Evolutionary conservation across 2,113 vertebrate genomes (phyloP).

Genomic region (Ariopsis seemanni): DNA sequence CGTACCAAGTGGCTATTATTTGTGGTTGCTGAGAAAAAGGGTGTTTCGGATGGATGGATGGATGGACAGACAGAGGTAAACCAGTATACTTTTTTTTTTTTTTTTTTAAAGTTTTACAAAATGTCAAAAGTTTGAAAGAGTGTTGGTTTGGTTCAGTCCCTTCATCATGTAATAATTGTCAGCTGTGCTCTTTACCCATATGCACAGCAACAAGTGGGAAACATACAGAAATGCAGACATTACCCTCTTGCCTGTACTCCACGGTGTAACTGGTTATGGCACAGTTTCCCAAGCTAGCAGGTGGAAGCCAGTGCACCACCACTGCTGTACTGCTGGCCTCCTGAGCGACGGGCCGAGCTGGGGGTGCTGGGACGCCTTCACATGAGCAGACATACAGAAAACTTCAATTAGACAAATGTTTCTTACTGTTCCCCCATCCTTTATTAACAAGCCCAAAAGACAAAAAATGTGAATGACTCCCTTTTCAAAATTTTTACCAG

Average conservation of each 20-base stretch:
- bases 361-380: conserved; percentile 89
- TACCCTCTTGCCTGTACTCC: conserved; percentile 96
- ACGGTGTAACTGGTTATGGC: conserved; percentile 92
- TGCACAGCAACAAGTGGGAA: neutral
- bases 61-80: too few relatives aligned
- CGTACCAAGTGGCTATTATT: too few relatives aligned
- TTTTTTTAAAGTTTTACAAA: neutral
- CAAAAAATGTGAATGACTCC: neutral
- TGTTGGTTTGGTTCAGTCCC: neutral
- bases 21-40: too few relatives aligned
- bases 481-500: neutral
- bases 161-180: neutral
- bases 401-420: neutral
- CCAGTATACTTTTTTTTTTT: too few relatives aligned
- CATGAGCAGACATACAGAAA: neutral
- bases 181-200: neutral
- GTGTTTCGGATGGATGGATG: too few relatives aligned
- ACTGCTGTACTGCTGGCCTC: conserved; percentile 90
- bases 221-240: neutral
- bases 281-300: conserved; percentile 87
- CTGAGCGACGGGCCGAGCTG: conserved; percentile 90
- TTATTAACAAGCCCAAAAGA: neutral
- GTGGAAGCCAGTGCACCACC: conserved; percentile 92
- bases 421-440: too few relatives aligned
- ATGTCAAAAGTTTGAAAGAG: neutral